A percentile compares a stretch with the other conserved stretches of the same genome.
These are phyloP conservation scores for Potamilus streckersoni DNA, from an alignment of 1,140 invertebrate genomes.

Conservation along the genomic window DNA sequence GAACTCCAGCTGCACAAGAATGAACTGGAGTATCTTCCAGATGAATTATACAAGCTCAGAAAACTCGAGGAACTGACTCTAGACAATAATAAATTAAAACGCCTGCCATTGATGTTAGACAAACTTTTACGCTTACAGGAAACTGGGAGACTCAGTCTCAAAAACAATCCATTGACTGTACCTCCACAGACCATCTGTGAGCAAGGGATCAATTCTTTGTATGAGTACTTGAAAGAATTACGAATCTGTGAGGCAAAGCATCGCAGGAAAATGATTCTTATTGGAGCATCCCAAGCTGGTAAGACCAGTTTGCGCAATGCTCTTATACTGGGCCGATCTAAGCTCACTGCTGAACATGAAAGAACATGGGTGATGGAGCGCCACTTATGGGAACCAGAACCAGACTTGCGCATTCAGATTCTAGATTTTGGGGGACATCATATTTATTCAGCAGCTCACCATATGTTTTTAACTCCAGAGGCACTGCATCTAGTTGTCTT, in stretches of 20 bases:
- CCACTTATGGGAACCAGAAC: conserved; percentile 59
- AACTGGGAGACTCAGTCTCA: conserved; percentile 45
- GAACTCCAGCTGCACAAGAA: conserved; percentile 50
- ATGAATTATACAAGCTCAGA: conserved; percentile 47
- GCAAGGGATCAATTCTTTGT: conserved; percentile 50
- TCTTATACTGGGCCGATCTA: conserved; percentile 53
- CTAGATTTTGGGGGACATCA: conserved; percentile 66
- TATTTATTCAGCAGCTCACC: conserved; percentile 64
- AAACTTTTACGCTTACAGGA: conserved; percentile 49
- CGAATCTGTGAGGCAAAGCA: conserved; percentile 57
- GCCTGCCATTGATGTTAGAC: conserved; percentile 57
- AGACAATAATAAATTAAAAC: conserved; percentile 57
- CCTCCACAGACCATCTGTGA: conserved; percentile 63
- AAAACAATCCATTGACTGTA: conserved; percentile 51
- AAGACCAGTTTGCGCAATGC: conserved; percentile 62
- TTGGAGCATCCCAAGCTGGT: conserved; percentile 58
- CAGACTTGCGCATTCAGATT: conserved; percentile 59
- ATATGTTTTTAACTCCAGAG: conserved; percentile 66
- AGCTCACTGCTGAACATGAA: conserved; percentile 55
- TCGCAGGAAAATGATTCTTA: conserved; percentile 60
- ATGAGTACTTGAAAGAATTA: conserved; percentile 47
- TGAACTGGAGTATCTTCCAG: conserved; percentile 45
- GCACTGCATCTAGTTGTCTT: conserved; percentile 67
- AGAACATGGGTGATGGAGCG: conserved; percentile 62
- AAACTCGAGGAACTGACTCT: conserved; percentile 51